Evolutionary conservation across 2,888 invertebrate genomes (phyloP).

Genomic region (Pogonocherus hispidulus): DNA sequence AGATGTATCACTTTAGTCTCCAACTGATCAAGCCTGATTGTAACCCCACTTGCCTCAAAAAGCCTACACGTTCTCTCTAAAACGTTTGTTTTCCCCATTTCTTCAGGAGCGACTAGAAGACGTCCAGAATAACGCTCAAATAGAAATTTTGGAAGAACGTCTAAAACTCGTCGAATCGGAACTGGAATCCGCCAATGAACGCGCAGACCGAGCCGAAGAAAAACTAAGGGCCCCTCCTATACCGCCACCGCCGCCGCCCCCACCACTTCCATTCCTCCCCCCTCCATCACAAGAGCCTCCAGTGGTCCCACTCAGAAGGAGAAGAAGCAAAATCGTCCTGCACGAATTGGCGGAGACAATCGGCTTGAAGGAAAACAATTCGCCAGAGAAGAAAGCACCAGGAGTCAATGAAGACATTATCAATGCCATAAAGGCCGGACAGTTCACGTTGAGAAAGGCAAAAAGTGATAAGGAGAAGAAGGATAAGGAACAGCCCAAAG

Average conservation of each 20-base stretch:
- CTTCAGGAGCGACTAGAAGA: conserved; percentile 75
- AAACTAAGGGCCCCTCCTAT: conserved; percentile 70
- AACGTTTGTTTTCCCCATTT: too few relatives aligned
- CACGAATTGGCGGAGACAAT: conserved; percentile 58
- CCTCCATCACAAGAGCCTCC: conserved; percentile 67
- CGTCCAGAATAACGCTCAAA: conserved; percentile 76
- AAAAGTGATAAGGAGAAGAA: conserved; percentile 72
- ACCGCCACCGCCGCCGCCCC: conserved; percentile 63
- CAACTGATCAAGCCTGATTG: too few relatives aligned
- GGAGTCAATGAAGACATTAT: conserved; percentile 81
- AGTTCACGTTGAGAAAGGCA: conserved; percentile 78
- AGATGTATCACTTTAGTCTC: too few relatives aligned
- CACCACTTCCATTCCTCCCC: conserved; percentile 50
- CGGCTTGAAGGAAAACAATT: conserved; percentile 47
- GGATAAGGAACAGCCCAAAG: conserved; percentile 75
- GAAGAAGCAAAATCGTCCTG: conserved; percentile 62
- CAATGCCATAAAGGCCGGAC: conserved; percentile 82
- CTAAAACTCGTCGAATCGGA: conserved; percentile 79
- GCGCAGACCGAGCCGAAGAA: conserved; percentile 73
- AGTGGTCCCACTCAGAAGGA: conserved; percentile 71
- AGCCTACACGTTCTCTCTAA: too few relatives aligned
- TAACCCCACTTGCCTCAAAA: too few relatives aligned
- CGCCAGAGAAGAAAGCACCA: conserved; percentile 61
- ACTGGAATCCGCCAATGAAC: conserved; percentile 73
- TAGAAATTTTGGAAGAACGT: conserved; percentile 79